Percentiles rank a stretch among this genome's conserved stretches.
phyloP scores from a whole-genome alignment of 2,888 invertebrate species.

The Diabrotica balteata region DNA sequence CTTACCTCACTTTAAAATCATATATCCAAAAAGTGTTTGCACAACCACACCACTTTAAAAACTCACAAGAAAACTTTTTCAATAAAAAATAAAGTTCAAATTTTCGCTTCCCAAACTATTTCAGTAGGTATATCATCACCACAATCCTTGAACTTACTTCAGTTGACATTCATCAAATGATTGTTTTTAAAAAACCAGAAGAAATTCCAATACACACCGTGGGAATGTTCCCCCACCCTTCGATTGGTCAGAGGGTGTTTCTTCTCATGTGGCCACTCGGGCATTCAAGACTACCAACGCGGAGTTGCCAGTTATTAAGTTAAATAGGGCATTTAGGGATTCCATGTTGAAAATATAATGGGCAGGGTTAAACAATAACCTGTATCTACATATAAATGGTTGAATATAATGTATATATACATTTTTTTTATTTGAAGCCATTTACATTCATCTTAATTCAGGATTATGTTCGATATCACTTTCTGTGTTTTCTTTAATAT shows the following conservation, averaged over 20 bases:
- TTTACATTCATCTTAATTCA: no score
- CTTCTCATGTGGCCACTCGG: conserved; percentile 34
- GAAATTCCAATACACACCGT: conserved; percentile 54
- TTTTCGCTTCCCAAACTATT: no score
- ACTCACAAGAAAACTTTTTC: not conserved
- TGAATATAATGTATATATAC: no score
- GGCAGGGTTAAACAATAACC: no score
- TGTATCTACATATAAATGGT: no score
- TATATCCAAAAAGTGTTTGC: conserved; percentile 4
- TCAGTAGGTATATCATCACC: conserved; percentile 2
- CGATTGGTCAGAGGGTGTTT: conserved; percentile 44
- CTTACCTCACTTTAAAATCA: conserved; percentile 2
- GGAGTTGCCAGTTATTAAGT: conserved; percentile 16
- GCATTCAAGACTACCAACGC: conserved; percentile 3
- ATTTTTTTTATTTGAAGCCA: no score
- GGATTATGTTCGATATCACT: no score
- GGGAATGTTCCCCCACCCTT: conserved; percentile 48
- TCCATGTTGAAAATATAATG: no score
- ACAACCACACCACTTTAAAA: not conserved
- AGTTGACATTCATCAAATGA: conserved; percentile 40
- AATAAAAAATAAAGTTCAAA: no score
- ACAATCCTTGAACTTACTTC: conserved; percentile 28
- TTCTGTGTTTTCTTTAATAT: no score
- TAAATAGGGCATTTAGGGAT: no score
- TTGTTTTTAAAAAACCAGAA: conserved; percentile 47